Percentiles rank a stretch among this genome's conserved stretches.
Evolutionary conservation across 2,888 invertebrate genomes (phyloP).

Genomic region (Rhodophaea formosa): DNA sequence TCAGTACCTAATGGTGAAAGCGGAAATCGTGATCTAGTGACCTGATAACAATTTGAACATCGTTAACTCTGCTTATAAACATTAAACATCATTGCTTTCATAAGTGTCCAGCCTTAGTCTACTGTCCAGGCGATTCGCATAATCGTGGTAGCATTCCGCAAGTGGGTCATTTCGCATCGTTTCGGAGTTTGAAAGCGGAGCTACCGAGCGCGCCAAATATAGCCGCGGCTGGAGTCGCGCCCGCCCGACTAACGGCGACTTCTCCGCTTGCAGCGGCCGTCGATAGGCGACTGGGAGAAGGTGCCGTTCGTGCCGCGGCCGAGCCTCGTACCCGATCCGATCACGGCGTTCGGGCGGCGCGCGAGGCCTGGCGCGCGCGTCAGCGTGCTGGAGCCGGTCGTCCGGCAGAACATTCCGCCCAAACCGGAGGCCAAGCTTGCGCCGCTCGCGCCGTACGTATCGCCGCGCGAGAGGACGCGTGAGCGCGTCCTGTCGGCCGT

Average conservation of each 20-base stretch:
- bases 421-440: conserved; percentile 80
- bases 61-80: conserved; percentile 60
- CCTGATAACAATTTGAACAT: neutral
- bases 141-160: conserved; percentile 53
- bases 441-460: conserved; percentile 85
- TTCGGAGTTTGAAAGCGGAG: conserved; percentile 68
- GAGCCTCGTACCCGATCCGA: conserved; percentile 90
- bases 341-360: conserved; percentile 90
- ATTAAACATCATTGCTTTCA: conserved; percentile 67
- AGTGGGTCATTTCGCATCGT: conserved; percentile 70
- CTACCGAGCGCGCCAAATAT: conserved; percentile 81
- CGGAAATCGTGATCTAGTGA: conserved; percentile 13
- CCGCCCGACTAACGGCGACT: conserved; percentile 77
- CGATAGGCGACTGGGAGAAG: conserved; percentile 92
- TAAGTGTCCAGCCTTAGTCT: conserved; percentile 36
- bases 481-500: conserved; percentile 82
- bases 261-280: conserved; percentile 86
- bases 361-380: conserved; percentile 70
- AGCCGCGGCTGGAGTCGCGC: conserved; percentile 77
- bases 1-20: conserved; percentile 24
- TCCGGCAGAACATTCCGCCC: conserved; percentile 83
- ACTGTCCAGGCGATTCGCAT: conserved; percentile 30
- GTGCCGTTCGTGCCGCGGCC: conserved; percentile 93
- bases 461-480: conserved; percentile 84
- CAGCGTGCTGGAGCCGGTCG: conserved; percentile 78